phyloP scores from a whole-genome alignment of 2,888 invertebrate genomes.

The Tipula confusa region DNA sequence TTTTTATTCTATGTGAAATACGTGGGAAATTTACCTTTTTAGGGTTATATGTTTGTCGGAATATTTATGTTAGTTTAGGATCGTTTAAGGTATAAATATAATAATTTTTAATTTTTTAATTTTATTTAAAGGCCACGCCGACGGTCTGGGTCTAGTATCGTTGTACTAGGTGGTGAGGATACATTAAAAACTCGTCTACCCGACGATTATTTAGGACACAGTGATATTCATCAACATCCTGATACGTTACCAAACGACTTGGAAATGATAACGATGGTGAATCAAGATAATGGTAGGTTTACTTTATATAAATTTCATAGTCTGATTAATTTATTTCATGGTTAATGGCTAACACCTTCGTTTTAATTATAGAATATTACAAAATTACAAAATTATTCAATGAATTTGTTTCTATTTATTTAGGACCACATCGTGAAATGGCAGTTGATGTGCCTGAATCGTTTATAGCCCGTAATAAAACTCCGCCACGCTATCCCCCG shows the following conservation, averaged over 20 bases:
- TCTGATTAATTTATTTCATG: neutral
- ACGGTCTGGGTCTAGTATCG: constrained; percentile 74
- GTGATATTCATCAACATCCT: constrained; percentile 53
- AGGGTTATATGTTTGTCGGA: neutral
- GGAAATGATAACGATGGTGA: constrained; percentile 72
- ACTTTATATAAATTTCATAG: neutral
- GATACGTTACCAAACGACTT: constrained; percentile 51
- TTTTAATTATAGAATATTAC: neutral
- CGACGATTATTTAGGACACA: constrained; percentile 52
- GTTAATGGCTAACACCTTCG: neutral
- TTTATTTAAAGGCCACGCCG: constrained; percentile 67
- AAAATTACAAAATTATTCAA: neutral
- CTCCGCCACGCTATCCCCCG: constrained; percentile 85
- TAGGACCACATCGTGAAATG: constrained; percentile 94
- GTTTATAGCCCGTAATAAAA: constrained; percentile 86
- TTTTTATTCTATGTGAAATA: neutral
- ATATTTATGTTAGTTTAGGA: neutral
- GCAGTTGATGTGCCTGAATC: constrained; percentile 97
- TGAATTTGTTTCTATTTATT: neutral
- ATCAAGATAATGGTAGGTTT: constrained; percentile 58
- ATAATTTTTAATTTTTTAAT: constrained; percentile 29
- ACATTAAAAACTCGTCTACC: constrained; percentile 55
- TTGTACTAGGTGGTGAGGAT: constrained; percentile 71
- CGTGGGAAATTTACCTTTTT: too few species aligned
- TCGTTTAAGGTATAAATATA: constrained; percentile 31